These are phyloP conservation scores for Macaria notata DNA, from an alignment of 2,888 invertebrate species.

Conservation along the genomic window DNA sequence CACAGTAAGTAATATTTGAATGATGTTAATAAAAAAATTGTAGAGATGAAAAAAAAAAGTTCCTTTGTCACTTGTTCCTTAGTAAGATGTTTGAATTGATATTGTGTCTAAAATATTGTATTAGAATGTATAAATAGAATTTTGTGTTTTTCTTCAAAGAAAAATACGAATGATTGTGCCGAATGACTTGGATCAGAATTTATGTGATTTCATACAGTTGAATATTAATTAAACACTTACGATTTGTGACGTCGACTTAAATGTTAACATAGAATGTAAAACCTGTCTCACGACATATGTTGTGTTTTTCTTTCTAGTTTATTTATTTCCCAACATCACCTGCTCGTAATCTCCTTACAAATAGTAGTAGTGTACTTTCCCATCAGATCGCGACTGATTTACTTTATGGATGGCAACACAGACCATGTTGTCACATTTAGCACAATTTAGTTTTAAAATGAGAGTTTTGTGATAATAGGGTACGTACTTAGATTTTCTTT, in stretches of 20 bases:
- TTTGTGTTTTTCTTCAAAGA: no score
- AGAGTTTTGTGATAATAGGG: conserved; percentile 78
- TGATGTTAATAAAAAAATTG: no score
- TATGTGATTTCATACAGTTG: no score
- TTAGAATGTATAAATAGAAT: no score
- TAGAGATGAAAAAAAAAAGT: background rate
- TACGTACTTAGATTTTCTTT: conserved; percentile 61
- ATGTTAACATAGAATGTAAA: conserved; percentile 43
- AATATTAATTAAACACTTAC: background rate
- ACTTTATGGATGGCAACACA: conserved; percentile 53
- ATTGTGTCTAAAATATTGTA: conserved; percentile 13
- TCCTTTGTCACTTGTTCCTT: conserved; percentile 9
- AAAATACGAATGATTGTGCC: no score
- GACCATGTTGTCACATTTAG: conserved; percentile 56
- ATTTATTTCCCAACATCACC: conserved; percentile 58
- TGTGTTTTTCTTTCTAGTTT: conserved; percentile 57
- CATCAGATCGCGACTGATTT: conserved; percentile 71
- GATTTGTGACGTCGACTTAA: conserved; percentile 36
- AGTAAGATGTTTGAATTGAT: conserved; percentile 1
- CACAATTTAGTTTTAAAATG: conserved; percentile 71
- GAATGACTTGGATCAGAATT: no score
- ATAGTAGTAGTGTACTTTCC: conserved; percentile 65
- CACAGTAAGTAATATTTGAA: conserved; percentile 22
- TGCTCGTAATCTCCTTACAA: conserved; percentile 19
- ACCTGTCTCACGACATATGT: conserved; percentile 81